Percentiles rank a stretch among this genome's conserved stretches.
These are phyloP conservation scores for Leucopternis melanops DNA, from an alignment of 2,113 vertebrate genomes.

Conservation along the genomic window DNA sequence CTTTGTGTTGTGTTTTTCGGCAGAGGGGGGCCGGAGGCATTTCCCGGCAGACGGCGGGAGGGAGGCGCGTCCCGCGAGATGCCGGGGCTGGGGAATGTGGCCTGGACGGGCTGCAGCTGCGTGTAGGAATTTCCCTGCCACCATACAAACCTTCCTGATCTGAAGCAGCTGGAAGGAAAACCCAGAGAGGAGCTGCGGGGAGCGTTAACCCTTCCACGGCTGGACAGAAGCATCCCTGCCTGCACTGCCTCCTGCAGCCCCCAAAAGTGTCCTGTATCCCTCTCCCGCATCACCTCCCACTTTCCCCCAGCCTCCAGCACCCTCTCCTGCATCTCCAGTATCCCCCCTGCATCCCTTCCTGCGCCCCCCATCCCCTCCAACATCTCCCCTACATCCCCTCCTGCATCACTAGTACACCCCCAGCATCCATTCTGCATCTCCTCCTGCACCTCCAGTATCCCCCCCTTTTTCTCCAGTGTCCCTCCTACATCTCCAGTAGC, in stretches of 20 bases:
- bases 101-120: constrained; percentile 72
- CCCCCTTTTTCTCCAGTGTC: not conserved
- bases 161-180: constrained; percentile 87
- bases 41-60: not conserved
- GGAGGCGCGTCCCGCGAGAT: constrained; percentile 16
- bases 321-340: not conserved
- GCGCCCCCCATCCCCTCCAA: not conserved
- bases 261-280: not conserved
- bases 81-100: constrained; percentile 15
- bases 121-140: constrained; percentile 67
- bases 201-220: constrained; percentile 54
- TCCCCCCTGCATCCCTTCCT: too few relatives aligned
- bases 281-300: not conserved
- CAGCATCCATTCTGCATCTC: too few relatives aligned
- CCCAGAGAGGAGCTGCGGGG: constrained; percentile 52
- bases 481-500: not conserved
- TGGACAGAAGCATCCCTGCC: not conserved
- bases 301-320: not conserved
- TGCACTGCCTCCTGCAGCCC: not conserved
- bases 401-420: not conserved
- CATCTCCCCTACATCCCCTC: not conserved
- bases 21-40: not conserved
- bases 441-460: not conserved
- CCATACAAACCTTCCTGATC: constrained; percentile 66
- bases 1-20: not conserved